These are phyloP conservation scores for Chionoecetes opilio DNA, from an alignment of 1,140 invertebrate genomes.

Conservation along the genomic window DNA sequence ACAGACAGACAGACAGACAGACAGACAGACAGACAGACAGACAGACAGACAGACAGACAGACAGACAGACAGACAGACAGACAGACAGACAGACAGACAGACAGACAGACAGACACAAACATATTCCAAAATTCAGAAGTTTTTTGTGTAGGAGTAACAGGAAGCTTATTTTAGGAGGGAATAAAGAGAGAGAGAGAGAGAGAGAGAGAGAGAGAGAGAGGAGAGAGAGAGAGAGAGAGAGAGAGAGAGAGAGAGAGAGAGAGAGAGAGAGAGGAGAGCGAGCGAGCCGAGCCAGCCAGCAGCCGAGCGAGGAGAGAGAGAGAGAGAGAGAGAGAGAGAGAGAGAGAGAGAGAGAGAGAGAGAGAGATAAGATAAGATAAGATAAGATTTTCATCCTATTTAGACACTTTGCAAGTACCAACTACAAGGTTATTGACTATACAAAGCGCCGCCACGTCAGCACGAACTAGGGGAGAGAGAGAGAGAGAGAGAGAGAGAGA, in stretches of 20 bases:
- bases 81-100: neutral
- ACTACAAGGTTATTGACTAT: too few relatives aligned
- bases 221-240: too few relatives aligned
- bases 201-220: too few relatives aligned
- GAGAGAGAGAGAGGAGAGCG: neutral
- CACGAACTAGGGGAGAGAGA: neutral
- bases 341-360: neutral
- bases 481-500: neutral
- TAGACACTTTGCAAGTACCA: too few relatives aligned
- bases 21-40: too few relatives aligned
- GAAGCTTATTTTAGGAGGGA: neutral
- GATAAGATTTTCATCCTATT: too few relatives aligned
- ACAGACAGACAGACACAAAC: too few relatives aligned
- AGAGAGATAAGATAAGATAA: neutral
- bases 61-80: neutral
- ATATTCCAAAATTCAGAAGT: conserved; percentile 20
- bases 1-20: too few relatives aligned
- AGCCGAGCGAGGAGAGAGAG: conserved; percentile 32
- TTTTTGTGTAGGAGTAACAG: neutral
- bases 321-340: neutral
- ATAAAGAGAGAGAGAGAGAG: too few relatives aligned
- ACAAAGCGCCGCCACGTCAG: too few relatives aligned
- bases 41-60: neutral
- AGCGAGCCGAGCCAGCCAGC: too few relatives aligned
- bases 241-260: too few relatives aligned